Base-by-base conservation (phyloP, 2,797 vertebrate genomes). In the Neosilurus hyrtlii region DNA sequence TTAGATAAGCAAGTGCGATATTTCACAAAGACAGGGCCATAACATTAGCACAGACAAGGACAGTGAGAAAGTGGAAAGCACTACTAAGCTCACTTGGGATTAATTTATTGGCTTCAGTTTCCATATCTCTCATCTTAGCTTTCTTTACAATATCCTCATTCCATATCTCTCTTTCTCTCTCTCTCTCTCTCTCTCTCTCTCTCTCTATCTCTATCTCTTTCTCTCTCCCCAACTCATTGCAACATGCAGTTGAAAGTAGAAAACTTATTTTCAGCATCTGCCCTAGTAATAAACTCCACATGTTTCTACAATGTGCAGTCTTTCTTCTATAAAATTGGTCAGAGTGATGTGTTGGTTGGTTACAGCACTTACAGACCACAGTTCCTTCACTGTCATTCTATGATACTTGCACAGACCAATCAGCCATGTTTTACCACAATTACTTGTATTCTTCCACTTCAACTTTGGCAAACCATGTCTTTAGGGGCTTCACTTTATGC, bases 111-210 rank as follows among this genome's bases (percentile, higher is more conserved):
- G 54, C 54, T 92, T 92, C 91, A 91, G 92, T 93, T 93, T 93
- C 92, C 91, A 92, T 93, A 94, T 93, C 91, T 92, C 88, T 67
- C 83, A 90, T 90, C 92, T 85, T 86, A 92, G 91, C 88, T 91
- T 88, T 88, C 87, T 89, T 88, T 92, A 88, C 90, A 94, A 93
- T 92, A 92, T 93, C 88, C 90, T 88, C 74, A n/a, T 84, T 84
- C 81, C 56, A 81, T 76, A 71, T 74, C 85, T 85, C 65, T 66
- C 77, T 62, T 62, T 56, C 70, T 52, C 66, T 68, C 18, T 51
- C 73, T 82, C 52, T 66, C 20, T 52, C 90, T 88, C 67, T 24
- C 80, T 84, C 79, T 51, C 67, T 79, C 72, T 77, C 84, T 82
- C 68, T 68, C 70, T 37, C 56, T 35, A 71, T 37, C 63, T 63